These are phyloP conservation scores for Caenorhabditis remanei DNA, from an alignment of 1,140 invertebrate species.

Conservation along the genomic window DNA sequence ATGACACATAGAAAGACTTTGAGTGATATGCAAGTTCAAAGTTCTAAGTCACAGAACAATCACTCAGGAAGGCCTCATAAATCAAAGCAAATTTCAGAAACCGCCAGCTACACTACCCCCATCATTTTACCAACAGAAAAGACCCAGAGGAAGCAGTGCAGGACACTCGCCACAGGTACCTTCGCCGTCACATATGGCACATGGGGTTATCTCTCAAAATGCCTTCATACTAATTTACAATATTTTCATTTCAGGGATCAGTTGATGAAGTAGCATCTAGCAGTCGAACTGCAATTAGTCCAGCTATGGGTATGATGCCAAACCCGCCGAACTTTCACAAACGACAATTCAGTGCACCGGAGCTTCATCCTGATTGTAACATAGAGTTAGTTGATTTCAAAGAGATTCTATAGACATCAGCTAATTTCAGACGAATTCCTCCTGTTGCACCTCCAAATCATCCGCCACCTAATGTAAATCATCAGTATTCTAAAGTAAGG, in stretches of 20 bases:
- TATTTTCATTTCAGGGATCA: neutral
- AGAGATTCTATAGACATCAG: neutral
- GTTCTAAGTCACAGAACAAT: neutral
- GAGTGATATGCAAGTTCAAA: neutral
- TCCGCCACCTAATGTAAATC: neutral
- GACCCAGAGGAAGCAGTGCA: constrained; percentile 28
- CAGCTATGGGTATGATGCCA: constrained; percentile 21
- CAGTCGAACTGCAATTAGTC: constrained; percentile 40
- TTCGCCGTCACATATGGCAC: constrained; percentile 9
- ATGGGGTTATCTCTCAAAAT: neutral
- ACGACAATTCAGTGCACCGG: constrained; percentile 36
- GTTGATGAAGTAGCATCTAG: constrained; percentile 35
- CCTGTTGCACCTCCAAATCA: neutral
- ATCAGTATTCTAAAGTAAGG: constrained; percentile 19
- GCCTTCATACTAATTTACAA: neutral
- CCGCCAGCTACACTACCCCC: constrained; percentile 12
- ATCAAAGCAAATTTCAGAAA: constrained; percentile 2
- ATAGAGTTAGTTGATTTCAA: neutral
- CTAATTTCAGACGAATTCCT: neutral
- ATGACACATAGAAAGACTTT: neutral
- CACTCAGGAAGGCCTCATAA: neutral
- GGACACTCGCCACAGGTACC: constrained; percentile 43
- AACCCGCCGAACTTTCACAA: neutral
- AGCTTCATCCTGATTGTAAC: constrained; percentile 11
- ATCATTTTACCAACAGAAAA: constrained; percentile 22